Evolutionary conservation across 2,113 vertebrate genomes (phyloP), one percentile per base, ranked within the genome.

Genomic region (Siphamia tubifer): DNA sequence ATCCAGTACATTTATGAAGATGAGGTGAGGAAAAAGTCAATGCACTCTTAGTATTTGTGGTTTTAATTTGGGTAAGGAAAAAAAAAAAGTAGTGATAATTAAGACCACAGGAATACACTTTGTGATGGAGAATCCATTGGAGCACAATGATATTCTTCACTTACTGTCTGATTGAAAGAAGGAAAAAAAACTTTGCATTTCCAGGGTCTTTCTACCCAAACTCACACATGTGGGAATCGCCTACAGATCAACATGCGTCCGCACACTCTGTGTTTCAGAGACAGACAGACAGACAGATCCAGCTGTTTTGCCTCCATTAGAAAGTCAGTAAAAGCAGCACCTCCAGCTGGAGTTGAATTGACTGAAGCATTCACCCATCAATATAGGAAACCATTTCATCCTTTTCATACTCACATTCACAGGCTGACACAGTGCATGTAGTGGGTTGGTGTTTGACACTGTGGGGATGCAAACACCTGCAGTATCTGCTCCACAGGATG

Each of bases 231-330:
- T 43, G 19, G 28, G 49, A 25, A 7, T 48, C 1, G 3, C 25
- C 30, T 19, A 28, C 11, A 30, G 60, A 36, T 35, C 1, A 4
- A 56, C 45, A 44, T 43, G 43, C 11, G 10, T 45, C 36, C 23
- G 11, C 23, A 39, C 32, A 5, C 21, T 47, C 51, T 43, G 21
- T 42, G 11, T 28, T 27, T 35, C 28, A 6, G 44, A 27, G 32
- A 55, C 44, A 31, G 39, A 34, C 45, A 31, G 39, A 34, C 45
- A 21, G 9, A 32, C 15, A 17, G 1, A 58, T 68, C 39, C 65
- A 68, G 47, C 62, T 82, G 75, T 62, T 63, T 61, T 24, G 21
- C 52, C 49, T 43, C 61, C 48, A 64, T 71, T 55, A 64, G 25
- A 35, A 57, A 28, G 31, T 13, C 47, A 39, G 56, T 35, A 39